Conservation (phyloP, 2,113 vertebrate genomes). For the Pangasianodon hypophthalmus region DNA sequence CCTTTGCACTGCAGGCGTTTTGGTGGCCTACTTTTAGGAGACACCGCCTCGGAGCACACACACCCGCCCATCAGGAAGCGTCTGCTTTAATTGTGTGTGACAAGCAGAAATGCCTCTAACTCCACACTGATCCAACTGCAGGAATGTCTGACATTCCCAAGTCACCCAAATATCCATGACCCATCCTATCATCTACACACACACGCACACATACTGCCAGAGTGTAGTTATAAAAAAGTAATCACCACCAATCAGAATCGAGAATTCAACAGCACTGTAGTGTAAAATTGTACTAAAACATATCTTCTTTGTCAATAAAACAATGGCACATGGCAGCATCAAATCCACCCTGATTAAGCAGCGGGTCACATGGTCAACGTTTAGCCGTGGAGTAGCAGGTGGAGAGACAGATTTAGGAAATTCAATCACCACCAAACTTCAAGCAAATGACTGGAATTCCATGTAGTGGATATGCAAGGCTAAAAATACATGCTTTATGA, state of each 20-base stretch:
- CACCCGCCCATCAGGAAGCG: not conserved
- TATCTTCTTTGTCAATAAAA: not conserved
- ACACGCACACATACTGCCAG: not conserved
- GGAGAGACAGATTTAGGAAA: constrained; percentile 13
- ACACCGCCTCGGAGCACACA: constrained; percentile 5
- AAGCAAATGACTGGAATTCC: constrained; percentile 13
- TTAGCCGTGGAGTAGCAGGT: constrained; percentile 26
- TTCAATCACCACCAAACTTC: not conserved
- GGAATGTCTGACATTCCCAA: not conserved
- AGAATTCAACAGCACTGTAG: too few relatives aligned
- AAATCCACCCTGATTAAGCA: not conserved
- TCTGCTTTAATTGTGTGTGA: constrained; percentile 35
- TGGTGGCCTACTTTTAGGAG: constrained; percentile 30
- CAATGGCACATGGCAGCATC: not conserved
- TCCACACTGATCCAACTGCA: constrained; percentile 4
- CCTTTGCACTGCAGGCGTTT: constrained; percentile 7
- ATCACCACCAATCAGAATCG: too few relatives aligned
- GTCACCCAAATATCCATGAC: not conserved
- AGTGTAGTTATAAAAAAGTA: too few relatives aligned
- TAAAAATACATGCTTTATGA: not conserved
- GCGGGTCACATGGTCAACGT: not conserved
- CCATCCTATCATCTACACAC: not conserved
- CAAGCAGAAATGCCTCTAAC: constrained; percentile 22
- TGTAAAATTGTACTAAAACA: not conserved
- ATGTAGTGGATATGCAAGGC: not conserved